phyloP scores from a whole-genome alignment of 1,140 invertebrate genomes.

The Hypsibius dujardini region DNA sequence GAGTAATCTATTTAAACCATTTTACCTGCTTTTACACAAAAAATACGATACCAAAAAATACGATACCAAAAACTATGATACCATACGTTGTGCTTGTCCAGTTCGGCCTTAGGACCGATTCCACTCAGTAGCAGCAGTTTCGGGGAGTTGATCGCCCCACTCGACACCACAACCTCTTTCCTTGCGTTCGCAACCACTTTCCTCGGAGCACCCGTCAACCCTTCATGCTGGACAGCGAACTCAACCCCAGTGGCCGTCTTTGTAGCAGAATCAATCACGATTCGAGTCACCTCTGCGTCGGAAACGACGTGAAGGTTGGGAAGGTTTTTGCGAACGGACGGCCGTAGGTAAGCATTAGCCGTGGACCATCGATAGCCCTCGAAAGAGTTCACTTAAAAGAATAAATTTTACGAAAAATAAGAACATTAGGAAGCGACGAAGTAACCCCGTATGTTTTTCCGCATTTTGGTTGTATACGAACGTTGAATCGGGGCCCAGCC shows the following conservation, averaged over 20 bases:
- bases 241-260: slow-evolving; percentile 56
- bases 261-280: slow-evolving; percentile 50
- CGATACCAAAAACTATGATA: slow-evolving; percentile 43
- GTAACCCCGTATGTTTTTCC: too few species aligned
- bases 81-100: slow-evolving; percentile 30
- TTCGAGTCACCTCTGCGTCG: slow-evolving; percentile 47
- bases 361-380: slow-evolving; percentile 3
- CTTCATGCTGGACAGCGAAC: slow-evolving; percentile 32
- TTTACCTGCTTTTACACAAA: too few species aligned
- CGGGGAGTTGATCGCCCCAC: slow-evolving; percentile 55
- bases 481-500: slow-evolving; percentile 2
- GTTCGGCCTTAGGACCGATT: slow-evolving; percentile 53
- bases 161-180: slow-evolving; percentile 57
- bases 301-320: neutral
- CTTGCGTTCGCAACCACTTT: slow-evolving; percentile 32
- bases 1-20: too few species aligned
- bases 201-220: neutral
- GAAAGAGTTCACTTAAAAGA: neutral
- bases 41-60: slow-evolving; percentile 26
- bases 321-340: neutral
- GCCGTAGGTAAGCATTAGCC: neutral
- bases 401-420: neutral
- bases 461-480: neutral
- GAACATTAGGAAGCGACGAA: too few species aligned
- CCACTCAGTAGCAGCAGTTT: slow-evolving; percentile 72